phyloP scores from a whole-genome alignment of 2,888 invertebrate genomes.

The Hypselothyrea guttata region DNA sequence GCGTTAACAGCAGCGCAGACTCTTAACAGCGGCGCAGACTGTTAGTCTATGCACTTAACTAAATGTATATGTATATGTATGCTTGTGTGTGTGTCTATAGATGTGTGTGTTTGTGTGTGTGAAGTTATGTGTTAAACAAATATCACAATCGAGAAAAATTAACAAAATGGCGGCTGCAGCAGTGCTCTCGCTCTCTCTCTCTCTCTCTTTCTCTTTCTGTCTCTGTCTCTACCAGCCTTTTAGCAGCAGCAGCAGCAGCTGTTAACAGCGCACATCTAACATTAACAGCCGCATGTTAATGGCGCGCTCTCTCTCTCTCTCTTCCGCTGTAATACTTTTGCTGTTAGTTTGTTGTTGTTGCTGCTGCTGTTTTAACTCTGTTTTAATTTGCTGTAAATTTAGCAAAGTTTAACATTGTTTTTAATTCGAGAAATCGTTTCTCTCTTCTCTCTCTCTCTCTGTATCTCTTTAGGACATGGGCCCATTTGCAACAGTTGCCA shows the following conservation, averaged over 20 bases:
- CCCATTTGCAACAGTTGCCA: conserved; percentile 69
- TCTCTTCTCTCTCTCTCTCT: no score
- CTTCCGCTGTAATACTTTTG: conserved; percentile 43
- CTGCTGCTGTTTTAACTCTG: conserved; percentile 36
- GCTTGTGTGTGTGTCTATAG: conserved; percentile 17
- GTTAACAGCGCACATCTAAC: not conserved
- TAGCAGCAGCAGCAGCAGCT: conserved; percentile 49
- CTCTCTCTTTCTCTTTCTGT: no score
- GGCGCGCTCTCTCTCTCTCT: not conserved
- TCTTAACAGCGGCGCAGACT: conserved; percentile 39
- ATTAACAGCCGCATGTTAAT: no score
- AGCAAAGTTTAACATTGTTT: conserved; percentile 59
- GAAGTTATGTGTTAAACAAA: conserved; percentile 69
- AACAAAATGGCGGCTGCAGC: conserved; percentile 75
- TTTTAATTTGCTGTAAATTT: conserved; percentile 35
- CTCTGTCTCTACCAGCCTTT: conserved; percentile 36
- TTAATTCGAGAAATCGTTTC: conserved; percentile 68
- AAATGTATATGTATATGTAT: conserved; percentile 25
- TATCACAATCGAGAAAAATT: conserved; percentile 77
- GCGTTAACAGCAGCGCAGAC: conserved; percentile 59
- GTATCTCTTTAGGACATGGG: conserved; percentile 79
- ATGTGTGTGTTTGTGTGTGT: conserved; percentile 36
- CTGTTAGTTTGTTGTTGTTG: conserved; percentile 13
- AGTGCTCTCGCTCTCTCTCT: conserved; percentile 32
- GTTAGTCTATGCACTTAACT: conserved; percentile 32